These are phyloP conservation scores for Rhinopomastus cyanomelas DNA, from an alignment of 2,113 vertebrate species.

Conservation along the genomic window DNA sequence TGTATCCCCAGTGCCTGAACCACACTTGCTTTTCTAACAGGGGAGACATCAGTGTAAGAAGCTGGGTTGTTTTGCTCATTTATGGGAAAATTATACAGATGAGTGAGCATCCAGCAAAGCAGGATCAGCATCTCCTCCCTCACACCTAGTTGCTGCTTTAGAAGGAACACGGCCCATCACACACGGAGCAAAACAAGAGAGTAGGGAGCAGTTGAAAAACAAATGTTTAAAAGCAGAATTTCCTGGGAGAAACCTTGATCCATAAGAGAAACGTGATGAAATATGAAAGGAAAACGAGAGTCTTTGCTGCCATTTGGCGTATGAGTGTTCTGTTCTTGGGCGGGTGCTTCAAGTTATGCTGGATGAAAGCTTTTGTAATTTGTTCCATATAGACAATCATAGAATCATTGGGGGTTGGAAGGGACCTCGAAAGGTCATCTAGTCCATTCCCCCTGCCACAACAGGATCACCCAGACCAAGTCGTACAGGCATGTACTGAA, in stretches of 20 bases:
- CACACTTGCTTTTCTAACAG: background rate
- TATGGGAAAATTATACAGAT: constrained; percentile 34
- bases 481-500: no score
- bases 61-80: background rate
- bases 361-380: background rate
- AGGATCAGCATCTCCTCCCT: background rate
- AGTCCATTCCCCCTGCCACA: no score
- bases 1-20: constrained; percentile 9
- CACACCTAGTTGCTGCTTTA: constrained; percentile 9
- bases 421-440: no score
- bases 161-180: constrained; percentile 6
- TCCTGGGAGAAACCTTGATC: background rate
- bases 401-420: no score
- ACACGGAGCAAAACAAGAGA: background rate
- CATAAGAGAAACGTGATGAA: background rate
- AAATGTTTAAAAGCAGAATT: background rate
- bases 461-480: no score
- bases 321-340: background rate
- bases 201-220: background rate
- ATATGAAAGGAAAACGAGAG: background rate
- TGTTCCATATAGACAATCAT: background rate
- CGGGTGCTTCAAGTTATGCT: background rate
- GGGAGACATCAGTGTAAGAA: background rate
- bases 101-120: constrained; percentile 21
- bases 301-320: background rate